Conservation (phyloP, 2,797 vertebrate species). For the Tokudaia tokunoshimensis region DNA sequence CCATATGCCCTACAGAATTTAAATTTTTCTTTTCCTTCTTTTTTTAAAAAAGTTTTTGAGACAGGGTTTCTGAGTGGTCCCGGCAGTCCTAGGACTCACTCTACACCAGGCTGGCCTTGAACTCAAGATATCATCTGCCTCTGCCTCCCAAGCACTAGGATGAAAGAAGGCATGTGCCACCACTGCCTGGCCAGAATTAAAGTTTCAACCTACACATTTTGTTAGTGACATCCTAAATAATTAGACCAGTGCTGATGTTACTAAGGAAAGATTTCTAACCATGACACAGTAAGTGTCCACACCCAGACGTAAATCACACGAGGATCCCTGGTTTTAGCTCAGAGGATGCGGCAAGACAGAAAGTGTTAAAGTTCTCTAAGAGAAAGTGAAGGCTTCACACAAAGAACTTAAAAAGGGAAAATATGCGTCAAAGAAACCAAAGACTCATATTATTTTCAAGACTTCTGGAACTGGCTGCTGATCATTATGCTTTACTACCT, state of each 20-base stretch:
- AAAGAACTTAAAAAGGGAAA: neutral
- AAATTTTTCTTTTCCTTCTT: neutral
- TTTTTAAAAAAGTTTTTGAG: neutral
- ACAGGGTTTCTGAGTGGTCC: neutral
- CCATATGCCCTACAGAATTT: neutral
- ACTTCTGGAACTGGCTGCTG: neutral
- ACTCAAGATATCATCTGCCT: neutral
- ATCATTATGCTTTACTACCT: neutral
- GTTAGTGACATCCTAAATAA: neutral
- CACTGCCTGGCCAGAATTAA: neutral
- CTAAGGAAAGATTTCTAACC: neutral
- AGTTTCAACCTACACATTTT: neutral
- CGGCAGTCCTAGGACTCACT: neutral
- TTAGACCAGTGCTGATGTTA: neutral
- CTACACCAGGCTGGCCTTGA: neutral
- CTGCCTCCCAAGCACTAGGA: neutral
- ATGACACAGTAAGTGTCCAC: neutral
- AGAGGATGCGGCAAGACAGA: neutral
- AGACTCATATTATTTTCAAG: conserved; percentile 19
- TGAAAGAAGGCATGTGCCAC: neutral
- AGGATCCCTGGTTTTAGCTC: neutral
- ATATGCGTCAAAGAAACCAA: neutral
- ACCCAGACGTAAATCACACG: neutral
- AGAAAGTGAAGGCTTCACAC: neutral
- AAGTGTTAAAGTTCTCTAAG: neutral